Base-by-base conservation (phyloP, 2,888 invertebrate species). In the Drosophila trichaetosa region DNA sequence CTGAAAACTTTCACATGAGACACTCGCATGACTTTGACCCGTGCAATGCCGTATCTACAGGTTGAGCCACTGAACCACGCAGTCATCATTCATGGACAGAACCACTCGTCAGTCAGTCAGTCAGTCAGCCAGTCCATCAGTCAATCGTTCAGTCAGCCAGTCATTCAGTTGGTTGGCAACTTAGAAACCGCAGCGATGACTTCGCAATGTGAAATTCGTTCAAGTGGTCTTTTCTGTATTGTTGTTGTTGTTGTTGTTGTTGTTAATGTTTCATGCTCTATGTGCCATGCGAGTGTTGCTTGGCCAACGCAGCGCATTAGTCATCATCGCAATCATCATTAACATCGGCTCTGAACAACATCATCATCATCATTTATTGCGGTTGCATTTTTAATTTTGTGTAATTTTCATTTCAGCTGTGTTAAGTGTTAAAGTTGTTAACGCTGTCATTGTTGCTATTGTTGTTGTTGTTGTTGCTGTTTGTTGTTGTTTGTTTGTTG, bases 351-450 rank as follows among this genome's bases (percentile, higher is more conserved):
- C 34, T 33, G 52, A 60, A 69, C 65, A 59, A 48, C 46, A 73
- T 76, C 18, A 73, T 34, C 57, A 36, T 70, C 60, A 70, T 53
- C 74, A 71, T 76, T 80, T 80, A 79, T 62, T 74, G 81, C 69
- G 80, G 71, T 80, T 80, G 80, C 78, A 78, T 80, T 80, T 80
- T 66, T 69, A 78, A 80, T 80, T 79, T 73, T 71, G 72, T 71
- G 60, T 76, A 67, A 76, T 81, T 81, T 81, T 81, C 76, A 75
- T 80, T 80, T 80, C 76, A 71, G 76, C 73, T 82, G 78, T 78
- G 74, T 73, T 83, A 80, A 75, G 77, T 84, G 71, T 70, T 80
- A 66, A 70, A 66, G 46, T 70, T 79, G 73, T 77, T 78, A 38
- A 62, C 78, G 69, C 16, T 77, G 65, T 62, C 48, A 42, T 76